Percentiles rank a stretch among this genome's conserved stretches.
These are phyloP conservation scores for Oceanites oceanicus DNA, from an alignment of 2,113 vertebrate genomes.

Conservation along the genomic window DNA sequence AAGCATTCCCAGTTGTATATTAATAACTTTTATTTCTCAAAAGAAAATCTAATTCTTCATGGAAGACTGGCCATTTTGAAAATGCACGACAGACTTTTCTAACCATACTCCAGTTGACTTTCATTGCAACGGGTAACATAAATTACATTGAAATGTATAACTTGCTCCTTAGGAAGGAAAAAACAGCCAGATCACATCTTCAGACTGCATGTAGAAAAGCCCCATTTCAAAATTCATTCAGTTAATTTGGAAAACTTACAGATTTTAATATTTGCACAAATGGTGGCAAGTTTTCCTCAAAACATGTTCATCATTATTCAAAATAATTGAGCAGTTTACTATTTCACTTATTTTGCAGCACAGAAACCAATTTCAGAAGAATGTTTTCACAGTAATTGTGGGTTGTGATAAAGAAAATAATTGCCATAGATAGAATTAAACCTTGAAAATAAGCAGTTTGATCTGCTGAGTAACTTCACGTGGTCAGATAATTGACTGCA, in stretches of 20 bases:
- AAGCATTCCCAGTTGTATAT: neutral
- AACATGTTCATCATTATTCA: neutral
- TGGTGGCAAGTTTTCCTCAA: neutral
- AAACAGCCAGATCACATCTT: neutral
- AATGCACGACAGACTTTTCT: neutral
- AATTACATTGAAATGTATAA: neutral
- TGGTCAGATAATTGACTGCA: neutral
- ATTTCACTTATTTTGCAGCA: neutral
- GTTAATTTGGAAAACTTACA: neutral
- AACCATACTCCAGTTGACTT: neutral
- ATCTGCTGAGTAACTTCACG: neutral
- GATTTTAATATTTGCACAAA: neutral
- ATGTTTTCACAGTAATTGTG: neutral
- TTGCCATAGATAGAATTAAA: conserved; percentile 6
- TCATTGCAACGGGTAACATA: neutral
- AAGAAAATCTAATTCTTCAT: neutral
- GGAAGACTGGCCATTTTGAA: neutral
- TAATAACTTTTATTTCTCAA: neutral
- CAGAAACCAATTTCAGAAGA: conserved; percentile 39
- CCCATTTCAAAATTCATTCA: neutral
- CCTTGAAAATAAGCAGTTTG: neutral
- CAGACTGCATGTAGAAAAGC: neutral
- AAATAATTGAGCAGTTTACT: conserved; percentile 15
- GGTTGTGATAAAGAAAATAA: neutral
- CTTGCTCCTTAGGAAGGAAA: neutral